phyloP scores from a whole-genome alignment of 2,888 invertebrate genomes.

The Trichogramma evanescens region DNA sequence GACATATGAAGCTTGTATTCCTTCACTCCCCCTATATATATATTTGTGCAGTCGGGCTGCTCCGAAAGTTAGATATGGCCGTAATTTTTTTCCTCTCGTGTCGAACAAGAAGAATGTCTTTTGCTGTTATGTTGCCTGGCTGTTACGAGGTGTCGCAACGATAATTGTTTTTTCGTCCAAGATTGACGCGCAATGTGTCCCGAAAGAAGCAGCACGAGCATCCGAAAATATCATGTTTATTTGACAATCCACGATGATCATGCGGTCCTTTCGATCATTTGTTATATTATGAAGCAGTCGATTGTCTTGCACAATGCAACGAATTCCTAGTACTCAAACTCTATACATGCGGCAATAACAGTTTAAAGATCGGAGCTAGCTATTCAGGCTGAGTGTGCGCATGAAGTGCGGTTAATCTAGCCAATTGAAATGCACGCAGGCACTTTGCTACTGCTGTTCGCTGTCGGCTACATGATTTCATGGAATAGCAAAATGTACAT shows the following conservation, averaged over 20 bases:
- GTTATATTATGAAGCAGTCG: too few species aligned
- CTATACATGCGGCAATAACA: too few species aligned
- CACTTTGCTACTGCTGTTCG: slow-evolving; percentile 19
- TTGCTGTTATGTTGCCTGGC: neutral
- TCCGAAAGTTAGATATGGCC: slow-evolving; percentile 25
- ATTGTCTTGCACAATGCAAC: too few species aligned
- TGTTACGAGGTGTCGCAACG: slow-evolving; percentile 13
- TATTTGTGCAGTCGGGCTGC: too few species aligned
- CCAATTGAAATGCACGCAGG: slow-evolving; percentile 31
- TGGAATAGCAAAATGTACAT: slow-evolving; percentile 15
- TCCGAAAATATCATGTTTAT: too few species aligned
- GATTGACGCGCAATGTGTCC: neutral
- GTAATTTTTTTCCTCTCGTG: slow-evolving; percentile 26
- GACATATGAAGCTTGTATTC: too few species aligned
- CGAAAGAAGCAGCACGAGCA: too few species aligned
- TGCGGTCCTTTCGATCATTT: too few species aligned
- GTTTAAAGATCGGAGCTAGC: too few species aligned
- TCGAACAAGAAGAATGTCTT: slow-evolving; percentile 13
- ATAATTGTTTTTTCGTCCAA: slow-evolving; percentile 20
- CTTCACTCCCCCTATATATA: too few species aligned
- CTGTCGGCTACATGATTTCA: slow-evolving; percentile 3
- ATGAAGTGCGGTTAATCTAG: slow-evolving; percentile 22
- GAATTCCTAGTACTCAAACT: too few species aligned
- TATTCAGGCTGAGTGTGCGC: slow-evolving; percentile 22
- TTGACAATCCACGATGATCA: too few species aligned